Evolutionary conservation across 2,113 vertebrate species (phyloP), one percentile per base, ranked within the genome.

Genomic region (Athene cunicularia): DNA sequence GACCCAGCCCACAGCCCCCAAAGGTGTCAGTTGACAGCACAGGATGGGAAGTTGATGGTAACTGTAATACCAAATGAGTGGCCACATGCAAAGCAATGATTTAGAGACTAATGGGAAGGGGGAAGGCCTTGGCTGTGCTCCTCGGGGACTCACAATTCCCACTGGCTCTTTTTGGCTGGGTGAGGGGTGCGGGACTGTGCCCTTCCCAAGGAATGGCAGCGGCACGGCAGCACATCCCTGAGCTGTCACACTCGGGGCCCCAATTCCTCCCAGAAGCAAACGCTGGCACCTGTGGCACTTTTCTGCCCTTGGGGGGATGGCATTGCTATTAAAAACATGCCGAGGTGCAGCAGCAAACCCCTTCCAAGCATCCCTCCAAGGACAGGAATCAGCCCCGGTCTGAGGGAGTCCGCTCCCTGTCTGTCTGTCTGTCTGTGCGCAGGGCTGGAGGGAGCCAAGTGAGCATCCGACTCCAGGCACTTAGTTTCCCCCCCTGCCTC

Each of bases 1-100:
- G 80, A 87, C 63, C 76, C 92, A 66, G 86, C 88, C 89, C 79
- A 19, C 95, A 86, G 91, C 86, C 91, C 94, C 95, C 83, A n/a
- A 18, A 90, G 93, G 93, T 76, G 93, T 55, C 91, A 76, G 76
- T 20, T 52, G 56, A 70, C 89, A 76, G 88, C 90, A 53, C 83
- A 11, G 93, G 55, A 62, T 47, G 79, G 62, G 73, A 59, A 63
- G 84, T 20, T 45, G 88, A 58, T 41, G 79, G 93, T 41, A 53
- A 28, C 70, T 63, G 50, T 35, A 50, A 85, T 24, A 66, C 71
- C 47, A 43, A 81, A 59, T 6, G 80, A 91, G 86, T 27, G 90
- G 66, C 74, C 68, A 12, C 91, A 94, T 43, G 70, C 59, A 88
- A 68, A 90, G 77, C 62, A 24, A 19, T 55, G 83, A 88, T 85